Evolutionary conservation across 2,888 invertebrate genomes (phyloP).

Genomic region (Troides oblongomaculatus): DNA sequence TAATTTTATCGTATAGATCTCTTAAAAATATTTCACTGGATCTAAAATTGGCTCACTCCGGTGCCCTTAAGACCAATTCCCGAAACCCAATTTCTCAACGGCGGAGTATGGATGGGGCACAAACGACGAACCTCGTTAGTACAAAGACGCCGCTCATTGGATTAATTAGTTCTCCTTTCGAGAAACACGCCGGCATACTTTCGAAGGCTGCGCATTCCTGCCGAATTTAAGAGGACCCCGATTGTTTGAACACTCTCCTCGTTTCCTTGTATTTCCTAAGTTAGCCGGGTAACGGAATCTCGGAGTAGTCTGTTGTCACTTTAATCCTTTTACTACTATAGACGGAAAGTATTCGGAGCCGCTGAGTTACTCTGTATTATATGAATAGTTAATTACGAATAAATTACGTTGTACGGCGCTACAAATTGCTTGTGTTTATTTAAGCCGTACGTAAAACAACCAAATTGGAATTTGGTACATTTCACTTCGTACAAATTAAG

Average conservation of each 20-base stretch:
- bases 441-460: conserved; percentile 11
- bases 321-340: conserved; percentile 66
- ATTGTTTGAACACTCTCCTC: conserved; percentile 54
- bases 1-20: not conserved
- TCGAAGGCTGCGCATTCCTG: conserved; percentile 34
- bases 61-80: conserved; percentile 50
- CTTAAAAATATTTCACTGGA: conserved; percentile 36
- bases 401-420: conserved; percentile 50
- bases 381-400: conserved; percentile 63
- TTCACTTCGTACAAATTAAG: not conserved
- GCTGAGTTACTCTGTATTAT: conserved; percentile 50
- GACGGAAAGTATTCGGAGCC: conserved; percentile 56
- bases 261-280: conserved; percentile 65
- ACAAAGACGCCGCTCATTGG: conserved; percentile 72
- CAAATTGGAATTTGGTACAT: not conserved
- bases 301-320: conserved; percentile 50
- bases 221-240: conserved; percentile 49
- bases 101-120: conserved; percentile 52
- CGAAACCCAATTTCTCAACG: conserved; percentile 60
- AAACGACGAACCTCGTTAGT: conserved; percentile 73
- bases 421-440: conserved; percentile 39
- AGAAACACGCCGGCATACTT: conserved; percentile 50
- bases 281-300: conserved; percentile 48
- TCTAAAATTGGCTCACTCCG: conserved; percentile 20
- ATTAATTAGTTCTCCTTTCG: conserved; percentile 73